Evolutionary conservation across 2,797 vertebrate genomes (phyloP).

Genomic region (Cirrhinus molitorella): DNA sequence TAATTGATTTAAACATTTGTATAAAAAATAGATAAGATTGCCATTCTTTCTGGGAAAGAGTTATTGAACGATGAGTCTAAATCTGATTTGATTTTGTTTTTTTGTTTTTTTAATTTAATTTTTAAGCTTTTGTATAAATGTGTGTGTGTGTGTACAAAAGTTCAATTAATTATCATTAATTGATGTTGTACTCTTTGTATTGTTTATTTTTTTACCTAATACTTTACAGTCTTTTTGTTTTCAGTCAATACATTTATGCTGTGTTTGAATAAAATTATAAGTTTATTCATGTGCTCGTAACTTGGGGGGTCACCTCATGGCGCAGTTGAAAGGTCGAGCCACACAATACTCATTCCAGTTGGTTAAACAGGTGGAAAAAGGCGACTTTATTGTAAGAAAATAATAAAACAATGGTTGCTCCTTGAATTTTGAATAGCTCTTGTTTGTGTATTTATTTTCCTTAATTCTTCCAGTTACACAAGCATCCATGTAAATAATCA

Average conservation of each 20-base stretch:
- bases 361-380: constrained; percentile 72
- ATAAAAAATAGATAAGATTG: too few species aligned
- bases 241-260: neutral
- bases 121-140: too few species aligned
- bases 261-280: neutral
- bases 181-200: neutral
- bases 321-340: constrained; percentile 61
- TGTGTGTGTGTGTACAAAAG: neutral
- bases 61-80: too few species aligned
- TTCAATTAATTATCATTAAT: neutral
- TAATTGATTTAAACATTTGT: neutral
- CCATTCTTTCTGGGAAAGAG: too few species aligned
- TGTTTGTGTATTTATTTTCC: neutral
- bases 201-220: neutral
- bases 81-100: too few species aligned
- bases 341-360: constrained; percentile 69
- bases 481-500: neutral
- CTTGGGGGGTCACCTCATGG: constrained; percentile 59
- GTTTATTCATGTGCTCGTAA: constrained; percentile 39
- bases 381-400: constrained; percentile 26
- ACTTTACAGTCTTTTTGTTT: neutral
- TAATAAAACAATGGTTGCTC: neutral
- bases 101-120: too few species aligned
- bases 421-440: neutral
- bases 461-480: neutral